phyloP scores from a whole-genome alignment of 2,797 vertebrate species.

The Sciaenops ocellatus region DNA sequence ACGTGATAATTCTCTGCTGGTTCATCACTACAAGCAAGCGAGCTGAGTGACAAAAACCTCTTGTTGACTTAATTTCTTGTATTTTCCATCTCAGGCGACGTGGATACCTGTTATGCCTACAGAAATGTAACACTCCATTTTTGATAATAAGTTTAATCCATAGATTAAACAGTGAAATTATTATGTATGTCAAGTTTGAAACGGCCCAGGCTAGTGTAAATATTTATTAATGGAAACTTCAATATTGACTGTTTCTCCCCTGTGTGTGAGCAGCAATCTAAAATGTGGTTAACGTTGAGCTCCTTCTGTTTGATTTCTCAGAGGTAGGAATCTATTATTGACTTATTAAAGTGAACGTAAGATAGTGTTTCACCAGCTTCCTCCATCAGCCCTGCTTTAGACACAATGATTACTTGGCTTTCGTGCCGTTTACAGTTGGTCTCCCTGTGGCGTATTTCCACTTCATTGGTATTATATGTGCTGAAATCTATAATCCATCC shows the following conservation, averaged over 20 bases:
- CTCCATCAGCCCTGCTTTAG: background rate
- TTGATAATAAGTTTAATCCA: conserved; percentile 2
- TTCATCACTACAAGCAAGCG: background rate
- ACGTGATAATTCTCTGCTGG: background rate
- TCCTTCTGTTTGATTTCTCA: conserved; percentile 23
- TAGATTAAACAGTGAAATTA: conserved; percentile 12
- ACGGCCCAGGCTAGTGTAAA: background rate
- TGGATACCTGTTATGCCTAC: background rate
- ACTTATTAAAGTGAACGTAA: conserved; percentile 15
- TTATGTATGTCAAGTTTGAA: background rate
- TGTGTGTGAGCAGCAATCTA: background rate
- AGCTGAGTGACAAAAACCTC: background rate
- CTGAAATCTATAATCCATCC: conserved; percentile 12
- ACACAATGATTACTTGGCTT: conserved; percentile 4
- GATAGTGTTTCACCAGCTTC: conserved; percentile 3
- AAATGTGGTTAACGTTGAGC: conserved; percentile 16
- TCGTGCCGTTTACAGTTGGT: conserved; percentile 8
- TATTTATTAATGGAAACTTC: background rate
- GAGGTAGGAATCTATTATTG: background rate
- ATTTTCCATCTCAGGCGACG: background rate
- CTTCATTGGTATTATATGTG: background rate
- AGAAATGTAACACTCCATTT: conserved; percentile 10
- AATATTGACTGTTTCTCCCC: background rate
- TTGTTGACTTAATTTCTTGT: background rate
- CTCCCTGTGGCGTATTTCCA: background rate